Base-by-base conservation (phyloP, 2,113 vertebrate genomes). In the Periophthalmodon schlosseri region DNA sequence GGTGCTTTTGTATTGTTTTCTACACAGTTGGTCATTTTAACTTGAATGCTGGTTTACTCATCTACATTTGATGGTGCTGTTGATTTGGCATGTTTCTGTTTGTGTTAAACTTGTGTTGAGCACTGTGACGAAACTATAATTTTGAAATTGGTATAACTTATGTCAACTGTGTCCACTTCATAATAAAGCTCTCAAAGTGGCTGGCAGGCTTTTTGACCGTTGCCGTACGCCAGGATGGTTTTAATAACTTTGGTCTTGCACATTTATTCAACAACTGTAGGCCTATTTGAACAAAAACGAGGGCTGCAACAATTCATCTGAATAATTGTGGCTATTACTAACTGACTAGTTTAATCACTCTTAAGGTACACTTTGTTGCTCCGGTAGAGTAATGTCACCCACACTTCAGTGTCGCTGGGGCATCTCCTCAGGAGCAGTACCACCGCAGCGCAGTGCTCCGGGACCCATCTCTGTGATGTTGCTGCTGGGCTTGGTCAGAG, bases 211-310 rank as follows among this genome's bases (percentile, higher is more conserved):
- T 73, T 65, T 24, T 70, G 58, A 63, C 52, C 14, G 72, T 87
- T 90, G 80, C 84, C 87, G 89, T 83, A 85, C 77, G 77, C 75
- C 84, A 76, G 80, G 77, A 84, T 81, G 80, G 82, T 87, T 79
- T 72, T 87, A 5, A 80, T 67, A 76, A 73, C 77, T 84, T 86
- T 60, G 23, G 69, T 54, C 52, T 54, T 54, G 6, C 18, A 54
- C 15, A 5, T 54, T 54, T 54, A 39, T 54, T 20, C 20, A 8
- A 20, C 52, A n/a, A 20, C 4, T 5, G 15, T n/a, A n/a, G n/a
- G n/a, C n/a, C n/a, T 50, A 50, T 5, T 3, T 50, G 49, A 50
- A 18, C 15, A 50, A 50, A 12, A 49, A 49, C 13, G 12, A 49
- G 5, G 36, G 36, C 36, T 39, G 3, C 36, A 39, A 39, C 36